Evolutionary conservation across 2,113 vertebrate genomes (phyloP).

Genomic region (Calyptommatus sinebrachiatus): DNA sequence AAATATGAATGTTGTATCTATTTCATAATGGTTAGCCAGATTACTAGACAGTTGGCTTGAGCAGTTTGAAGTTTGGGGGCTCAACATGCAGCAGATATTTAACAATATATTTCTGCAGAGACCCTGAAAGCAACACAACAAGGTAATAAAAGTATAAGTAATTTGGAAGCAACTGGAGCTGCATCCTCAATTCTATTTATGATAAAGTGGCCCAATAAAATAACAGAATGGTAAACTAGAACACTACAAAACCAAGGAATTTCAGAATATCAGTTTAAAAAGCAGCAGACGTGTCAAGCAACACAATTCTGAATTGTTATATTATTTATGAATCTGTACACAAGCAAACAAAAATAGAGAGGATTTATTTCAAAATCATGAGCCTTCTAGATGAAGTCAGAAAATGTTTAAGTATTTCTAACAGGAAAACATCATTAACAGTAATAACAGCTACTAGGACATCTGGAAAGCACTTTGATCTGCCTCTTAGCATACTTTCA

Average conservation of each 20-base stretch:
- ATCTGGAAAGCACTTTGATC: conserved; percentile 58
- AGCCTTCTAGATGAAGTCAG: conserved; percentile 52
- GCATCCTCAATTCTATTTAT: not conserved
- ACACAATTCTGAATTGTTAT: conserved; percentile 23
- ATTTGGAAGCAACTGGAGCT: not conserved
- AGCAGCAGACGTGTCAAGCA: not conserved
- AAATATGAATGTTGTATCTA: not conserved
- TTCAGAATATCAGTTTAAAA: not conserved
- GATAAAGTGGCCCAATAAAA: not conserved
- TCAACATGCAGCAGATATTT: not conserved
- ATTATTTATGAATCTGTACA: conserved; percentile 5
- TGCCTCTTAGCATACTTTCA: conserved; percentile 31
- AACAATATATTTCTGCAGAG: not conserved
- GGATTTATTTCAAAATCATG: conserved; percentile 48
- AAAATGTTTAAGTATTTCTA: conserved; percentile 50
- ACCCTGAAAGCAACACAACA: not conserved
- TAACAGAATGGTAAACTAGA: not conserved
- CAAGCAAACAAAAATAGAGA: conserved; percentile 36
- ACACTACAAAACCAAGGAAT: not conserved
- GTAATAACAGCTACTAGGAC: conserved; percentile 34
- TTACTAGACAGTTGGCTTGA: not conserved
- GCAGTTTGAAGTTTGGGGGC: not conserved
- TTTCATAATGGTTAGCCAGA: not conserved
- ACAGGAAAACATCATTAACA: conserved; percentile 45
- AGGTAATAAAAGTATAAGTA: not conserved